These are phyloP conservation scores for Aurelia aurita DNA, from an alignment of 30 jellyfish, hydroid and myxozoan species.

Conservation along the genomic window DNA sequence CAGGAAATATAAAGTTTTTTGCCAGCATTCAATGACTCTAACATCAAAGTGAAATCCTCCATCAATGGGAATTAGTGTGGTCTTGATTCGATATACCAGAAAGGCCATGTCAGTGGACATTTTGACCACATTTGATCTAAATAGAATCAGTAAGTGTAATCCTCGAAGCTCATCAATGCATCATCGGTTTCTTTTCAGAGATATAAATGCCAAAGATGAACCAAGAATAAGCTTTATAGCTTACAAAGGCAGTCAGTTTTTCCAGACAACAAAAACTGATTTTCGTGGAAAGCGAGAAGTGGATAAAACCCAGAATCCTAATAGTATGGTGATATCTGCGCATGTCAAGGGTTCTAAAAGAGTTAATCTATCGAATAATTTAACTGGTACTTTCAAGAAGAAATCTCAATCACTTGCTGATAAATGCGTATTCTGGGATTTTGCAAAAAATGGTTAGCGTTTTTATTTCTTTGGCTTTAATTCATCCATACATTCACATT, in stretches of 20 bases:
- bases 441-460: conserved; percentile 57
- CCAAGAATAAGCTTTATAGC: conserved; percentile 59
- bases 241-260: conserved; percentile 54
- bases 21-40: too few relatives aligned
- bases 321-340: conserved; percentile 65
- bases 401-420: background rate
- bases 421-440: conserved; percentile 81
- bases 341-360: conserved; percentile 35
- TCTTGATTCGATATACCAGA: too few relatives aligned
- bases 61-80: too few relatives aligned
- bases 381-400: conserved; percentile 52
- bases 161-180: too few relatives aligned
- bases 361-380: conserved; percentile 32
- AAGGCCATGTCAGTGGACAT: too few relatives aligned
- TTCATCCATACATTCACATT: too few relatives aligned
- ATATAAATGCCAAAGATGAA: conserved; percentile 1
- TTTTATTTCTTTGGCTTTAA: too few relatives aligned
- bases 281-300: conserved; percentile 28
- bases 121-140: too few relatives aligned
- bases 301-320: conserved; percentile 7
- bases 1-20: too few relatives aligned
- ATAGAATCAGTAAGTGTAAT: too few relatives aligned
- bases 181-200: conserved; percentile 14
- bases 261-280: conserved; percentile 48
- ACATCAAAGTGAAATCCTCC: too few relatives aligned